A percentile compares a stretch with the other conserved stretches of the same genome.
Conservation (phyloP, 1,140 invertebrate species). For the honey bee (Apis mellifera) region DNA sequence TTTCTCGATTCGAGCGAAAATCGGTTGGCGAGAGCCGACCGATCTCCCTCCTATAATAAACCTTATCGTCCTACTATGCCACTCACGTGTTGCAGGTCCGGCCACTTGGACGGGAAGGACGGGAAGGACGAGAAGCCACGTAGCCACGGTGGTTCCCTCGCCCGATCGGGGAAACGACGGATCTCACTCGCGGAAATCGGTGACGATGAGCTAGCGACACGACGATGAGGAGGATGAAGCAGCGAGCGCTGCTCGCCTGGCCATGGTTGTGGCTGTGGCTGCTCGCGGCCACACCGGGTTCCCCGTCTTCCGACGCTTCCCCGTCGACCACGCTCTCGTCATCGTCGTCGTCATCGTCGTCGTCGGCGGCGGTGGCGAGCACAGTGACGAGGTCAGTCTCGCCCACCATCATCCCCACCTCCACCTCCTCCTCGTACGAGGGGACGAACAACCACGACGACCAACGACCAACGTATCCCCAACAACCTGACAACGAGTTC, state of each 20-base stretch:
- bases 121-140: neutral
- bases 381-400: conserved; percentile 26
- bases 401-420: conserved; percentile 52
- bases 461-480: no score
- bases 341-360: neutral
- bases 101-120: conserved; percentile 7
- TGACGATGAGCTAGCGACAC: conserved; percentile 79
- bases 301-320: conserved; percentile 66
- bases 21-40: neutral
- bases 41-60: neutral
- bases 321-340: conserved; percentile 44
- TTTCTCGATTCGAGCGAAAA: neutral
- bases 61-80: neutral
- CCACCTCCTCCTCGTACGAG: conserved; percentile 3
- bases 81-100: conserved; percentile 53
- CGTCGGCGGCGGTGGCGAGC: conserved; percentile 4
- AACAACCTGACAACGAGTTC: conserved; percentile 73
- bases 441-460: no score
- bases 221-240: conserved; percentile 76
- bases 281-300: conserved; percentile 71
- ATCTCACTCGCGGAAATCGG: conserved; percentile 22
- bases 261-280: conserved; percentile 79
- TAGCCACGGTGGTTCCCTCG: conserved; percentile 29
- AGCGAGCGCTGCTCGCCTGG: conserved; percentile 75
- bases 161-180: conserved; percentile 36